A percentile compares a stretch with the other conserved stretches of the same genome.
Evolutionary conservation across 1,140 invertebrate genomes (phyloP).

Genomic region (Trachymyrmex septentrionalis): DNA sequence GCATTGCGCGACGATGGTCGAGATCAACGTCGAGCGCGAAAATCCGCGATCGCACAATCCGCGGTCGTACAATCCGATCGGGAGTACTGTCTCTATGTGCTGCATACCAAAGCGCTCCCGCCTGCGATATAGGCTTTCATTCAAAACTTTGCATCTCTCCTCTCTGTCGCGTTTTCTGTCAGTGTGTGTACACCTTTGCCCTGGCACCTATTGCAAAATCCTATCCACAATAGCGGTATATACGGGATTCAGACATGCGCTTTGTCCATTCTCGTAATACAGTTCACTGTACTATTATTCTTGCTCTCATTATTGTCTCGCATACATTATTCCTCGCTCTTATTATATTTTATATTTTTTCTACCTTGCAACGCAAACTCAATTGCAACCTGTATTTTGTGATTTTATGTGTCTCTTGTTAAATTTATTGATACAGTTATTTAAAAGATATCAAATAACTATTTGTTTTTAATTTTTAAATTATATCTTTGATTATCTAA

Average conservation of each 20-base stretch:
- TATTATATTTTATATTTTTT: neutral
- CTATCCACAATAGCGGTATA: constrained; percentile 10
- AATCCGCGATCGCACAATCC: constrained; percentile 40
- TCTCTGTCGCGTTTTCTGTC: neutral
- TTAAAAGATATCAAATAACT: neutral
- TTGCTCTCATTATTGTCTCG: neutral
- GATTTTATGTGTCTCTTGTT: neutral
- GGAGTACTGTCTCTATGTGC: constrained; percentile 20
- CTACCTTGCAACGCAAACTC: neutral
- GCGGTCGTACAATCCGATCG: constrained; percentile 38
- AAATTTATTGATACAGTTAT: neutral
- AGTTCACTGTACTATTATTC: constrained; percentile 25
- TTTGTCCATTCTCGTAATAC: constrained; percentile 42
- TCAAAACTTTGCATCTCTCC: constrained; percentile 32
- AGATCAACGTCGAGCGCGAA: constrained; percentile 18
- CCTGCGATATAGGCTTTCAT: constrained; percentile 38
- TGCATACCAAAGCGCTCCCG: constrained; percentile 12
- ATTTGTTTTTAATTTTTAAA: neutral
- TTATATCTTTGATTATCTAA: neutral
- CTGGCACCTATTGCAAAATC: neutral
- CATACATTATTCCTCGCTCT: constrained; percentile 13
- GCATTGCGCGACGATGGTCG: neutral
- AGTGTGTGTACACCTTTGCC: neutral
- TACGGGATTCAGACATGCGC: neutral
- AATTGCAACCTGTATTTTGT: neutral